Conservation (phyloP, 2,888 invertebrate species). For the Heliconius ismenius region DNA sequence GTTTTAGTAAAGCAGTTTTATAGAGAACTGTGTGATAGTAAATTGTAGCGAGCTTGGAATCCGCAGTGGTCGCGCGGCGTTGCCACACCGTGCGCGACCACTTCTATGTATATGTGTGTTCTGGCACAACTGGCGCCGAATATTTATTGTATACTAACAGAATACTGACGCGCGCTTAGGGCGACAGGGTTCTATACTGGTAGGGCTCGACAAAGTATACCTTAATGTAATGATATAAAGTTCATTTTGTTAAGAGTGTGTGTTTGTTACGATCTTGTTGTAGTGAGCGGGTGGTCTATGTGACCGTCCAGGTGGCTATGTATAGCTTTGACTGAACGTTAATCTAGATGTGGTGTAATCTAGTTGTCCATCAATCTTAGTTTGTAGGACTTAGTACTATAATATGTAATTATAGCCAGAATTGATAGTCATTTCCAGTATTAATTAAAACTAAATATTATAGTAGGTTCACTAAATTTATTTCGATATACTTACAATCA, state of each 20-base stretch:
- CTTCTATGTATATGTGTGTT: conserved; percentile 79
- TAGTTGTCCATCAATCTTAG: conserved; percentile 32
- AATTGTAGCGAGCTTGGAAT: conserved; percentile 74
- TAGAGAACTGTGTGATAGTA: conserved; percentile 60
- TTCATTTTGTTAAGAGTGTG: conserved; percentile 50
- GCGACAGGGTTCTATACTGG: conserved; percentile 69
- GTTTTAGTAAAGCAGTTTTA: conserved; percentile 4
- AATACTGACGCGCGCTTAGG: conserved; percentile 74
- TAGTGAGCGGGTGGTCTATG: conserved; percentile 70
- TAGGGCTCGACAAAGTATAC: conserved; percentile 52
- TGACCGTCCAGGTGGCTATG: conserved; percentile 81
- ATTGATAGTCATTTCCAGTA: neutral
- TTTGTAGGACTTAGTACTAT: neutral
- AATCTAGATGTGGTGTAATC: conserved; percentile 59
- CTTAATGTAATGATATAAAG: conserved; percentile 57
- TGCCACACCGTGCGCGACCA: conserved; percentile 75
- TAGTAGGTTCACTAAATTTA: neutral
- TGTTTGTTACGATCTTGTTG: conserved; percentile 56
- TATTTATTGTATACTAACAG: conserved; percentile 82
- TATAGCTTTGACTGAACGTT: conserved; percentile 71
- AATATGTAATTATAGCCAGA: neutral
- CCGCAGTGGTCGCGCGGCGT: conserved; percentile 72
- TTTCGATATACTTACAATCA: neutral
- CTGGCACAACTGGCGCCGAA: conserved; percentile 81
- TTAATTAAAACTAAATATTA: neutral